These are phyloP conservation scores for Meda fulgida DNA, from an alignment of 2,797 vertebrate genomes.

Conservation along the genomic window DNA sequence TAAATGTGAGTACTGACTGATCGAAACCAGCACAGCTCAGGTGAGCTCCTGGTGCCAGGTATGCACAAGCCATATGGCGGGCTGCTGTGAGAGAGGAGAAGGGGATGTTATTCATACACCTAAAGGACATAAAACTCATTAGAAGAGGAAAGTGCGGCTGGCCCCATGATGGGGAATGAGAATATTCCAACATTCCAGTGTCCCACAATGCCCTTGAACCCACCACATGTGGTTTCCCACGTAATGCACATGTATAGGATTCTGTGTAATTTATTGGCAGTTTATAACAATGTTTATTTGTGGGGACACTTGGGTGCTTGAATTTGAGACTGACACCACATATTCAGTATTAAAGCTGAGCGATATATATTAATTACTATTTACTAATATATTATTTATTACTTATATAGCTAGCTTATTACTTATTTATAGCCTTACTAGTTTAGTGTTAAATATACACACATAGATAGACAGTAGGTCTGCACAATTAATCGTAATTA, in stretches of 20 bases:
- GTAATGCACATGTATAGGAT: background rate
- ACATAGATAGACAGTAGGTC: no score
- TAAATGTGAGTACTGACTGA: conserved; percentile 44
- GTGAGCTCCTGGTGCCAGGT: conserved; percentile 52
- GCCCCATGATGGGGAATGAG: conserved; percentile 44
- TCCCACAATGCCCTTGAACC: conserved; percentile 48
- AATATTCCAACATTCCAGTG: conserved; percentile 33
- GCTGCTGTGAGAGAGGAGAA: conserved; percentile 48
- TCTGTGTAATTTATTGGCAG: background rate
- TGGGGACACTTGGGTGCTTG: background rate
- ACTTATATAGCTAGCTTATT: no score
- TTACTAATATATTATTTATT: no score
- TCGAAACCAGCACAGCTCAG: conserved; percentile 40
- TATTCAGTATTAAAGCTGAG: background rate
- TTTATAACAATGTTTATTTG: background rate
- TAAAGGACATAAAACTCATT: conserved; percentile 46
- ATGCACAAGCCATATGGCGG: conserved; percentile 65
- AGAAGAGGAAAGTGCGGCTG: conserved; percentile 48
- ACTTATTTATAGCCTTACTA: no score
- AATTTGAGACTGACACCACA: background rate
- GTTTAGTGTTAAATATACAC: no score
- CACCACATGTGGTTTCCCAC: conserved; percentile 20
- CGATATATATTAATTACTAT: no score
- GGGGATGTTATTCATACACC: conserved; percentile 40
- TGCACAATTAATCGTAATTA: no score